These are phyloP conservation scores for Ernsta delagoae DNA, from an alignment of 2,888 invertebrate species.

Conservation along the genomic window DNA sequence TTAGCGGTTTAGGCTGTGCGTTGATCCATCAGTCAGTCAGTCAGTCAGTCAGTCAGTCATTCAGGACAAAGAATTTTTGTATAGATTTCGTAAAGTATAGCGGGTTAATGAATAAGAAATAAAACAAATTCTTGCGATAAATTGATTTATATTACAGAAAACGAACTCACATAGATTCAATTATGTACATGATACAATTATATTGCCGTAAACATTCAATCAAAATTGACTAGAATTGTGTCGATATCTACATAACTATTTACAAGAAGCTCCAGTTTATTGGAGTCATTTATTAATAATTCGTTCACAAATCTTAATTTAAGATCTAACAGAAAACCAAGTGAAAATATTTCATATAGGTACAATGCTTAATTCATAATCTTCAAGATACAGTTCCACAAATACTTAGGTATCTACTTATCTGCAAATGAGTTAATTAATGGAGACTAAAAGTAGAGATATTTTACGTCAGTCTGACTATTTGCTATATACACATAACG, in stretches of 20 bases:
- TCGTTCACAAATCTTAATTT: no score
- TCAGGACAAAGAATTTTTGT: no score
- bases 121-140: slow-evolving; percentile 52
- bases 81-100: no score
- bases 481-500: slow-evolving; percentile 39
- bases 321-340: no score
- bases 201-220: slow-evolving; percentile 77
- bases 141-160: slow-evolving; percentile 74
- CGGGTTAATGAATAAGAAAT: slow-evolving; percentile 32
- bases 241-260: slow-evolving; percentile 76
- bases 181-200: slow-evolving; percentile 76
- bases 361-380: no score
- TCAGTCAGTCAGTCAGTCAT: no score
- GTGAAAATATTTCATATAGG: no score
- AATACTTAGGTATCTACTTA: not conserved
- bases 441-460: slow-evolving; percentile 20
- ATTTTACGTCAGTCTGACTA: slow-evolving; percentile 74
- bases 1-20: no score
- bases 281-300: not conserved
- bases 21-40: no score
- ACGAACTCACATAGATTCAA: slow-evolving; percentile 69
- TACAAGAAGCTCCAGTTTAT: slow-evolving; percentile 80
- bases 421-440: slow-evolving; percentile 22
- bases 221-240: slow-evolving; percentile 80
- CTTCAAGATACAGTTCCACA: no score